phyloP scores from a whole-genome alignment of 2,797 vertebrate species.

The Dryobates pubescens region DNA sequence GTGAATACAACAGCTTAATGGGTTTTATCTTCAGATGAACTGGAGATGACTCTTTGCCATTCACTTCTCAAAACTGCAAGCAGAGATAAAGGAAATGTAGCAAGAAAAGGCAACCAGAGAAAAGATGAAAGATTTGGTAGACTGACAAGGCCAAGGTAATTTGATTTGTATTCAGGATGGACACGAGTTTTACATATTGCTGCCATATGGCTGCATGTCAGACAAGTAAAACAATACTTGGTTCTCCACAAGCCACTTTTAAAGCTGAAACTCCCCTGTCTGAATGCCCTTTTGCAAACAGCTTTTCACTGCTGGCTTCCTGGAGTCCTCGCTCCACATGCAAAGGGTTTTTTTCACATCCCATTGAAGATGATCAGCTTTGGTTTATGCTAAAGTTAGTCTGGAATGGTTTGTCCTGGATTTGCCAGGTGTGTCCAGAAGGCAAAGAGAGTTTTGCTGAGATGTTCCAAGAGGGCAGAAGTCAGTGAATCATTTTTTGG shows the following conservation, averaged over 20 bases:
- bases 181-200: slow-evolving; percentile 7
- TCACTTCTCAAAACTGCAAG: slow-evolving; percentile 63
- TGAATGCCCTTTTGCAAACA: background rate
- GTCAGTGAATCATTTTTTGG: background rate
- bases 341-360: background rate
- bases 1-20: slow-evolving; percentile 73
- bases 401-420: background rate
- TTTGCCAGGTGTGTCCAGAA: background rate
- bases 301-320: background rate
- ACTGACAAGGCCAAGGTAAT: slow-evolving; percentile 65
- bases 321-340: background rate
- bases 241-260: background rate
- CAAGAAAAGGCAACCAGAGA: slow-evolving; percentile 38
- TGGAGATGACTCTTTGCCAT: slow-evolving; percentile 67
- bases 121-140: slow-evolving; percentile 65
- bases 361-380: background rate
- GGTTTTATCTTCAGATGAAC: slow-evolving; percentile 71
- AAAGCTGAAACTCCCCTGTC: background rate
- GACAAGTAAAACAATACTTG: background rate
- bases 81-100: slow-evolving; percentile 69
- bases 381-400: background rate
- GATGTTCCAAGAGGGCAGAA: background rate
- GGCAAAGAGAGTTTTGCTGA: background rate
- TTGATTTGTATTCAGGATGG: slow-evolving; percentile 54
- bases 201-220: background rate